Evolutionary conservation across 2,888 invertebrate species (phyloP), one percentile per base, ranked within the genome.

Genomic region (Parthenolecanium corni): DNA sequence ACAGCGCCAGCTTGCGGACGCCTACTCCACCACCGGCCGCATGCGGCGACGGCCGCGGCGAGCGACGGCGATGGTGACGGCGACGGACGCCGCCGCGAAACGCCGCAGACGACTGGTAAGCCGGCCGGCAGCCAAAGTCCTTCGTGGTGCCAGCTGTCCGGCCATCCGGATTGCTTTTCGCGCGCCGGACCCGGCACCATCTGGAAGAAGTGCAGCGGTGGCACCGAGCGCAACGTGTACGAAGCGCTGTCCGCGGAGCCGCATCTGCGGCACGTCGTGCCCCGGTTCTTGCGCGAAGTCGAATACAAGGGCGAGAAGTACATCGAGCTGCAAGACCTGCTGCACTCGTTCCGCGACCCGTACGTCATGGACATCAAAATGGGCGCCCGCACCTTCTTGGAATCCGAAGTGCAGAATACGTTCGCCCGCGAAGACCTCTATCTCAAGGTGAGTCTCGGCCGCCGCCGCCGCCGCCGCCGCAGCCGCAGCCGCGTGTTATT

Each of bases 361-460:
- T 86, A 87, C 71, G 92, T 97, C 1, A 95, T 97, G 85, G 97
- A 97, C 74, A 86, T 97, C 66, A 97, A 97, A 78, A 89, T 97
- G 82, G 97, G 97, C 47, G 89, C 88, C 2, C 81, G 95, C 70
- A 97, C 96, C 20, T 97, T 96, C 75, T 79, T 95, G 42, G 96
- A 97, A 75, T 85, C 86, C 2, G 97, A 97, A 78, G 96, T 96
- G 44, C 83, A 83, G 71, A 96, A 95, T 72, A 84, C 83, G 23
- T 82, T 82, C 49, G 84, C 89, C 18, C 80, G 96, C 53, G 72
- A 80, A 3, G 97, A 97, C 76, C 79, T 97, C 38, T 97, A 94
- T 74, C 84, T 90, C 69, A 97, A 97, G 71, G 74, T 74, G 67
- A 68, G 64, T 53, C 4, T 14, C 31, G 31, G 31, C 9, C 31